Evolutionary conservation across 2,888 invertebrate species (phyloP).

Genomic region (Tryphoninae sp.): DNA sequence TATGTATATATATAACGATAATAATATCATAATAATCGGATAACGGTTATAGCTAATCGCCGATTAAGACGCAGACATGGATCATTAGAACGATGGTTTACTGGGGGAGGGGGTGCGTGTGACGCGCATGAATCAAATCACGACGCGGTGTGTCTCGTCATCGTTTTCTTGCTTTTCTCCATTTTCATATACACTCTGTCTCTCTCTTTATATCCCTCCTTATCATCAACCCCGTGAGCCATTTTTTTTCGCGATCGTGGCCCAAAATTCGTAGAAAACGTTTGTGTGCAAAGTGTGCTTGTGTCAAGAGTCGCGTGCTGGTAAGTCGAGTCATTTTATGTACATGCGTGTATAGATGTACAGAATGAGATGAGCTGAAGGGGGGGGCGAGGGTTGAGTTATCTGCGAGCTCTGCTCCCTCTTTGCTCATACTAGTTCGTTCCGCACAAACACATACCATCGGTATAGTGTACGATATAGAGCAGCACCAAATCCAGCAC

Average conservation of each 20-base stretch:
- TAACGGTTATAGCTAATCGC: too few relatives aligned
- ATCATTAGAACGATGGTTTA: too few relatives aligned
- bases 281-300: background rate
- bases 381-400: too few relatives aligned
- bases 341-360: too few relatives aligned
- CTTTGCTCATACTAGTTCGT: background rate
- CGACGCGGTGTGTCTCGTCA: slow-evolving; percentile 55
- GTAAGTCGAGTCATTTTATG: background rate
- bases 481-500: background rate
- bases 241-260: slow-evolving; percentile 1
- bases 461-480: too few relatives aligned
- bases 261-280: background rate
- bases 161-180: background rate
- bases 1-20: too few relatives aligned
- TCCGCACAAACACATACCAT: too few relatives aligned
- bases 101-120: too few relatives aligned
- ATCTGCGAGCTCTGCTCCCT: slow-evolving; percentile 31
- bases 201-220: slow-evolving; percentile 52
- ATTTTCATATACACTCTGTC: slow-evolving; percentile 49
- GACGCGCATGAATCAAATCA: too few relatives aligned
- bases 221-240: slow-evolving; percentile 33
- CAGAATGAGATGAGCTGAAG: too few relatives aligned
- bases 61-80: too few relatives aligned
- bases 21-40: too few relatives aligned
- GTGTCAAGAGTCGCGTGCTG: slow-evolving; percentile 2